Base-by-base conservation (phyloP, 2,888 invertebrate species). In the Penaeus monodon region DNA sequence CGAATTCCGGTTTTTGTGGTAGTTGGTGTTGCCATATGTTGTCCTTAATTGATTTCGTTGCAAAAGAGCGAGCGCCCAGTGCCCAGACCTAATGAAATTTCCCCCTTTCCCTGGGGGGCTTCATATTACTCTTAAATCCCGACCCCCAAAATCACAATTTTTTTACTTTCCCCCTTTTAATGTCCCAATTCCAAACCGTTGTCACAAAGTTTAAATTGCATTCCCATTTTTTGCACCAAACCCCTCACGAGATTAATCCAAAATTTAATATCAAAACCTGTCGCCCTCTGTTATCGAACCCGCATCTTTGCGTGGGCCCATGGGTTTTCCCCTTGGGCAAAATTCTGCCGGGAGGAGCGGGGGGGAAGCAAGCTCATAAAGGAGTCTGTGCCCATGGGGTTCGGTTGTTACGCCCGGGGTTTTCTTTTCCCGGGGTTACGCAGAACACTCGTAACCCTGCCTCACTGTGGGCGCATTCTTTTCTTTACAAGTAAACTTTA, bases 401-500 rank as follows among this genome's bases (percentile, higher is more conserved):
- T n/a, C 29, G 38, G 82, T 27, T 57, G 82, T 29, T 57, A 44
- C 14, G 33, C 4, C 27, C 27, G 20, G 29, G 29, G 73, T 6
- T 70, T 70, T n/a, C n/a, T 12, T 44, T 44, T 12, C 22, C 8
- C 14, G 49, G 49, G 66, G 66, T 33, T 33, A 14, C 64, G 29
- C 22, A 73, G 27, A 44, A 24, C 57, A 68, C 78, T 64, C 74
- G 79, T 81, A 80, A 81, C 38, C 74, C 64, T 3, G 27, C 74
- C 81, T 85, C 85, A 81, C 81, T 73, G 74, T 64, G 66, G 64
- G 85, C 85, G 85, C 85, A 81, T 85, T 85, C 65, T 85, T 65
- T 81, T 76, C 80, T 85, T 85, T 85, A 81, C 74, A 80, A 73
- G 81, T 73, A 74, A 81, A 85, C 80, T 81, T 85, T 85, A 80